Evolutionary conservation across 1,140 invertebrate genomes (phyloP).

Genomic region (Araneus ventricosus): DNA sequence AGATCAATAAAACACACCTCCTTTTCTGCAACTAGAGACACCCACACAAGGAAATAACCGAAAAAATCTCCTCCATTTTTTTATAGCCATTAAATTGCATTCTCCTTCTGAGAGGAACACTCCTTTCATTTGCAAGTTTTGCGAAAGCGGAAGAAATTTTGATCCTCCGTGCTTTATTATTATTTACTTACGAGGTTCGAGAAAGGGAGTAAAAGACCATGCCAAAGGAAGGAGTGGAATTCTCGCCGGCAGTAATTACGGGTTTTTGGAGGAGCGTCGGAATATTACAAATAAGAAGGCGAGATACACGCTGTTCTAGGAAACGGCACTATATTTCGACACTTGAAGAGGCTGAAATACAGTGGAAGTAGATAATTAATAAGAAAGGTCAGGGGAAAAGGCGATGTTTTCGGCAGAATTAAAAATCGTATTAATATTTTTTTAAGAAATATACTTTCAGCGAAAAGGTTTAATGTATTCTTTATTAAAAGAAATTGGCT

Average conservation of each 20-base stretch:
- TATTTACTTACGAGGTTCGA: neutral
- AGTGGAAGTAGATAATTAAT: too few relatives aligned
- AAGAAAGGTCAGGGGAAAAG: too few relatives aligned
- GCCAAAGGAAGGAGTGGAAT: neutral
- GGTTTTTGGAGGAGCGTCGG: neutral
- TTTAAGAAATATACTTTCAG: too few relatives aligned
- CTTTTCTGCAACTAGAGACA: neutral
- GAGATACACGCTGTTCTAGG: too few relatives aligned
- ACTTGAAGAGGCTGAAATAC: too few relatives aligned
- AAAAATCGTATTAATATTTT: too few relatives aligned
- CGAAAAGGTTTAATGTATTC: too few relatives aligned
- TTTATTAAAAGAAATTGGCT: too few relatives aligned
- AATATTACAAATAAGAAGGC: neutral
- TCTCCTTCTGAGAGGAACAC: too few relatives aligned
- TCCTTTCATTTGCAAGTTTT: neutral
- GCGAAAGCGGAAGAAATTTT: neutral
- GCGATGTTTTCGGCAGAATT: too few relatives aligned
- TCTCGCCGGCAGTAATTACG: neutral
- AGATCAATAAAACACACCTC: neutral
- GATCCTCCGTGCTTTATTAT: neutral
- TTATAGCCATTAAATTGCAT: neutral
- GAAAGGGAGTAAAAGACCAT: neutral
- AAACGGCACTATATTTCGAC: too few relatives aligned
- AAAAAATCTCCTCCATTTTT: neutral
- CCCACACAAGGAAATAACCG: neutral